Percentiles rank a stretch among this genome's conserved stretches.
These are phyloP conservation scores for Hiodon tergisus DNA, from an alignment of 2,113 vertebrate genomes.

Conservation along the genomic window DNA sequence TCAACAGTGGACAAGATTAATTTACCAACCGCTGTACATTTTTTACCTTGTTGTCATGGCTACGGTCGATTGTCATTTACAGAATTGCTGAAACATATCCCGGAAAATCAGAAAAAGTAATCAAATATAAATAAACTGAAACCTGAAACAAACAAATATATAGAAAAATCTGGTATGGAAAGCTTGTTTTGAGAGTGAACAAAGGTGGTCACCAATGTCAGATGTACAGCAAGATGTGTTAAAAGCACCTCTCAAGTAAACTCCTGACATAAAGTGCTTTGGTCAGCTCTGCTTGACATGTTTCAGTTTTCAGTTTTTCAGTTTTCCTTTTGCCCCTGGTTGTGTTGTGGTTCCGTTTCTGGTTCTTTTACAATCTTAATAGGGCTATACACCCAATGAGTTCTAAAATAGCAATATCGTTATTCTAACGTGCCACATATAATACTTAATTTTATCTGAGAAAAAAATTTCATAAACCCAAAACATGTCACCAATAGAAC, in stretches of 20 bases:
- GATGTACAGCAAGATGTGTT: too few relatives aligned
- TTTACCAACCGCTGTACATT: neutral
- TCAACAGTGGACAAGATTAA: conserved; percentile 2
- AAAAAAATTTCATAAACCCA: neutral
- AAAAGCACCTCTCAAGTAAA: neutral
- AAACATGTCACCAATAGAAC: conserved; percentile 6
- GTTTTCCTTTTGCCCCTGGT: neutral
- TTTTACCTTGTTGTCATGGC: neutral
- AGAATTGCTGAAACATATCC: too few relatives aligned
- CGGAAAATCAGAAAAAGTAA: too few relatives aligned
- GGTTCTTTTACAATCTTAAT: too few relatives aligned
- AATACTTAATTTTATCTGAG: neutral
- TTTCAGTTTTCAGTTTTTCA: neutral
- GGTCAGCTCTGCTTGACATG: neutral
- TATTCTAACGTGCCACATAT: neutral
- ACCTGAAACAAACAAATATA: too few relatives aligned
- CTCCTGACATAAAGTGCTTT: neutral
- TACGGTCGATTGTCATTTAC: neutral
- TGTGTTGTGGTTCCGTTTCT: neutral
- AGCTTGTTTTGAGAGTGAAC: too few relatives aligned
- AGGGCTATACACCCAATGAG: too few relatives aligned
- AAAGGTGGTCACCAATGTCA: too few relatives aligned
- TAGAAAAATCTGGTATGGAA: too few relatives aligned
- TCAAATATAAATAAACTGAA: too few relatives aligned
- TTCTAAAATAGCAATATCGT: neutral